Evolutionary conservation across 2,113 vertebrate species (phyloP), one percentile per base, ranked within the genome.

Genomic region (Paradoxurus hermaphroditus): DNA sequence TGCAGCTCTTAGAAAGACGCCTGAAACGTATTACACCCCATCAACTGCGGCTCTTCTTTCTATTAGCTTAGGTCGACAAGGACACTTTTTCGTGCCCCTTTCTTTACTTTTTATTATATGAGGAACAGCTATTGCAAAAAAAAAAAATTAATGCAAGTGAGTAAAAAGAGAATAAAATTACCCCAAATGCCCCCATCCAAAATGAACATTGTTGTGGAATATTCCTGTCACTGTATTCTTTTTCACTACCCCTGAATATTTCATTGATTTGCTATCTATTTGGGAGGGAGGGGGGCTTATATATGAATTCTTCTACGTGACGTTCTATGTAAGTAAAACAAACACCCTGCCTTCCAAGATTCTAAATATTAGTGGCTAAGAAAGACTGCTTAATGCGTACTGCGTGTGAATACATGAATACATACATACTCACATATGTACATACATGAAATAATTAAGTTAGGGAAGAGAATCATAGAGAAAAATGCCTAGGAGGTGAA

Each of bases 401-500:
- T 2, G 25, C 3, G 3, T 1, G 19, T 16, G 1, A 4, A 1
- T 44, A 36, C 18, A 9, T 46, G 7, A 19, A 78, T 18, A 36
- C 19, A 34, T 53, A 53, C 3, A 13, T 53, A 53, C 51, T 4
- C 51, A 7, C 46, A 16, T 6, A 53, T 12, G 21, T 4, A 41
- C 19, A 27, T 3, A n/a, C 11, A 0, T 13, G n/a, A 73, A 77
- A 4, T 23, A 12, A 12, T 31, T 5, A 56, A 18, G 11, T 36
- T 6, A 19, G 10, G 25, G 59, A 53, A 29, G 13, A 49, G 5
- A 0, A 7, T 18, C 29, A 19, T 7, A 4, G 16, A 73, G 46
- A 53, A 70, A 62, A 62, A 7, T 49, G 27, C 31, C 63, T 16
- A 0, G 5, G 16, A 21, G 25, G 12, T 83, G 65, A 27, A 21